Evolutionary conservation across 2,888 invertebrate genomes (phyloP).

Genomic region (Sinhomidia bicolor): DNA sequence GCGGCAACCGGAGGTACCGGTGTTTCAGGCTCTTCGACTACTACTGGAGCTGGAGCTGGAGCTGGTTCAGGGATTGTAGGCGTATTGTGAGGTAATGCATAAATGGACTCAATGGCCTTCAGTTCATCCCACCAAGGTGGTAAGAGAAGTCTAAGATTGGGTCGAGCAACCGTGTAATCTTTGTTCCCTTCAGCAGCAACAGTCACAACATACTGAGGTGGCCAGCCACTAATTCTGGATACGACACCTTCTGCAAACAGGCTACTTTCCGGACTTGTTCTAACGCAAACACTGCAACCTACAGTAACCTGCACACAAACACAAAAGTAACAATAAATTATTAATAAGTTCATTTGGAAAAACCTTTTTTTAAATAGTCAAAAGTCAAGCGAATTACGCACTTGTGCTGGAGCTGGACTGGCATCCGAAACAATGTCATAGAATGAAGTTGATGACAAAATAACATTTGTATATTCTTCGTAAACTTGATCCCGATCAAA

Average conservation of each 20-base stretch:
- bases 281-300: conserved; percentile 90
- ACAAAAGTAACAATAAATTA: conserved; percentile 17
- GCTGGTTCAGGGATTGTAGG: conserved; percentile 60
- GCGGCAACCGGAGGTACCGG: not conserved
- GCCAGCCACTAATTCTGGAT: conserved; percentile 86
- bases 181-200: conserved; percentile 77
- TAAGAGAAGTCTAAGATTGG: conserved; percentile 93
- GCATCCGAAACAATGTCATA: conserved; percentile 96
- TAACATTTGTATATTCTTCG: conserved; percentile 77
- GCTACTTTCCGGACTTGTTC: conserved; percentile 84
- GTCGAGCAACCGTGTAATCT: conserved; percentile 89
- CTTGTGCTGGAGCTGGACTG: conserved; percentile 85
- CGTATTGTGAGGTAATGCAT: conserved; percentile 76
- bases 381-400: too few relatives aligned
- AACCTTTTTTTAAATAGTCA: too few relatives aligned
- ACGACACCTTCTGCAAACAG: conserved; percentile 94
- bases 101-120: conserved; percentile 83
- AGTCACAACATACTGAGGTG: conserved; percentile 86
- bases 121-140: conserved; percentile 99
- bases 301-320: conserved; percentile 86
- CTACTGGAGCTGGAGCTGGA: conserved; percentile 43
- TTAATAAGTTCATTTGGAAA: not conserved
- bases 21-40: conserved; percentile 81
- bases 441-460: conserved; percentile 75
- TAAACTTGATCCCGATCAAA: conserved; percentile 79